These are phyloP conservation scores for Neomorphus geoffroyi DNA, from an alignment of 2,797 vertebrate species.

Conservation along the genomic window DNA sequence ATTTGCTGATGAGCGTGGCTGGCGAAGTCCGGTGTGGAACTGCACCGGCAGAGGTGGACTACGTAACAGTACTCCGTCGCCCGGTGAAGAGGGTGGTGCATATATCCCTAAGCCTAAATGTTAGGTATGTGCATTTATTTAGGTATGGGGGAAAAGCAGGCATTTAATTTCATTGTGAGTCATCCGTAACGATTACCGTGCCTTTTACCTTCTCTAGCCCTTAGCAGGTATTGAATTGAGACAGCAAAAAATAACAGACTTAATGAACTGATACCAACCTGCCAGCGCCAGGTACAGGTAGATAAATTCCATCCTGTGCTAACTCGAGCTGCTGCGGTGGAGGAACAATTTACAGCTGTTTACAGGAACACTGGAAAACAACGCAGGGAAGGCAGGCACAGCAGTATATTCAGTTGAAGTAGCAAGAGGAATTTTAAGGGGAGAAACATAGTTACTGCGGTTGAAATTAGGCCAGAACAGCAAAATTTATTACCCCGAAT, in stretches of 20 bases:
- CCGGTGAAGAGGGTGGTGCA: background rate
- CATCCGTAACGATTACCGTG: background rate
- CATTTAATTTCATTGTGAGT: background rate
- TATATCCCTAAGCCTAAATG: background rate
- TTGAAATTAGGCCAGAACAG: background rate
- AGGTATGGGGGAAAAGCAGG: background rate
- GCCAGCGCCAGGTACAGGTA: background rate
- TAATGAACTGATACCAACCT: background rate
- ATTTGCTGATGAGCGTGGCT: constrained; percentile 34
- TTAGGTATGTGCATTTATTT: background rate
- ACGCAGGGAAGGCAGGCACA: background rate
- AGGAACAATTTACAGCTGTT: constrained; percentile 20
- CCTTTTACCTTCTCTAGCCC: background rate
- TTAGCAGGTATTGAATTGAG: background rate
- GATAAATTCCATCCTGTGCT: background rate
- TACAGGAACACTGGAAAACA: background rate
- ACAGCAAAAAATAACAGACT: background rate
- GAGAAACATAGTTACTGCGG: background rate
- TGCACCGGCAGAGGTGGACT: background rate
- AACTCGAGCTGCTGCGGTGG: background rate
- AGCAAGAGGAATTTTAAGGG: background rate
- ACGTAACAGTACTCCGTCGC: background rate
- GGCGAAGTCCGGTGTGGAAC: constrained; percentile 24
- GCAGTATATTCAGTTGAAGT: background rate
- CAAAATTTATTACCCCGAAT: background rate